Base-by-base conservation (phyloP, 2,888 invertebrate species). In the Neoitamus cyanurus region DNA sequence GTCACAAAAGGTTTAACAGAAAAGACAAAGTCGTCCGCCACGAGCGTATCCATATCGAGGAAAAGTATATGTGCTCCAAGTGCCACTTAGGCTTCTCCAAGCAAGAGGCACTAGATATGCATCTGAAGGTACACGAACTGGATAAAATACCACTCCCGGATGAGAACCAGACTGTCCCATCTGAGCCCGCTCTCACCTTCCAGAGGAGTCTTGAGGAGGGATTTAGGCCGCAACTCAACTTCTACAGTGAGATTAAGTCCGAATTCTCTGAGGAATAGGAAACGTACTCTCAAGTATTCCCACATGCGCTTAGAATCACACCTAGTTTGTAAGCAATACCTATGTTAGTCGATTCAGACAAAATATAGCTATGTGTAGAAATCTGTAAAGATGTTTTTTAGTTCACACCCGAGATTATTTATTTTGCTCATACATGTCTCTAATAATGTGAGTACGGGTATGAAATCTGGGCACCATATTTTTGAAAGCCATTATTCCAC, bases 21-120 rank as follows among this genome's bases (percentile, higher is more conserved):
- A 95, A 94, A 88, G 95, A 95, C 88, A 95, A 95, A 90, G 91
- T 94, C 83, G 92, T 93, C 80, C 92, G 94, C 83, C 95, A 95
- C 90, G 93, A 94, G 90, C 91, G 94, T 87, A 94, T 93, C 87
- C 94, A 94, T 89, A 94, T 94, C 90, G 93, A 90, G 85, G 93
- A 93, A 87, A 93, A 93, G 88, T 93, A 92, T 91, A 93, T 93
- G 87, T 95, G 95, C 88, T 92, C 92, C 87, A 92, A 94, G 87
- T 95, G 95, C 37, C 88, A 88, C 83, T 89, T 90, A 13, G 88
- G 87, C 31, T 91, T 90, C 85, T 86, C 88, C 15, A 90, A 90
- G 20, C 89, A 89, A 36, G 87, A 88, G 13, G 90, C 89, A 25
- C 86, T 90, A 9, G 89, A 90, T 72, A 88, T 88, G 83, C 91